phyloP scores from a whole-genome alignment of 2,888 invertebrate species.

The Pasiphila rectangulata region DNA sequence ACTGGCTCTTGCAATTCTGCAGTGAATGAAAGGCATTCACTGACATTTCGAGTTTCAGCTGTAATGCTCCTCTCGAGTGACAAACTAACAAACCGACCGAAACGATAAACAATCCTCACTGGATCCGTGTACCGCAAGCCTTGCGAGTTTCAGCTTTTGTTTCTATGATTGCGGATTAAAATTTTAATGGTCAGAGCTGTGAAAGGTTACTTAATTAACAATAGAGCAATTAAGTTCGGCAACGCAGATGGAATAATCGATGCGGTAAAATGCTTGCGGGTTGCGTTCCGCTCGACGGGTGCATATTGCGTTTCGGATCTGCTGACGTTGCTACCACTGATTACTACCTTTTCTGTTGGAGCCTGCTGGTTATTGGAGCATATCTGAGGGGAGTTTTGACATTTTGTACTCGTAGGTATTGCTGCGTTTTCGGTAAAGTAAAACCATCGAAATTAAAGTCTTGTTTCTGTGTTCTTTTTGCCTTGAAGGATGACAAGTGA shows the following conservation, averaged over 20 bases:
- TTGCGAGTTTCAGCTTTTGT: constrained; percentile 13
- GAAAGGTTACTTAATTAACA: constrained; percentile 79
- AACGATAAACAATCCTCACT: background rate
- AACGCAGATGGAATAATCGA: constrained; percentile 48
- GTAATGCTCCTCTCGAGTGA: background rate
- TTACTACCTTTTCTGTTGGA: constrained; percentile 44
- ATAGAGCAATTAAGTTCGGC: constrained; percentile 77
- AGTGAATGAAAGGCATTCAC: no score
- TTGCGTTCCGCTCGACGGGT: constrained; percentile 55
- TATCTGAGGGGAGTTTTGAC: constrained; percentile 15
- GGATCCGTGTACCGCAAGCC: background rate
- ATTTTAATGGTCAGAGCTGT: constrained; percentile 35
- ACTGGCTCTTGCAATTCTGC: no score
- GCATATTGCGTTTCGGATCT: constrained; percentile 73
- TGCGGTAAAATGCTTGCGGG: constrained; percentile 55
- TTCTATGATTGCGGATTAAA: constrained; percentile 26
- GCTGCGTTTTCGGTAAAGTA: no score
- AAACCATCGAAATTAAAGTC: no score
- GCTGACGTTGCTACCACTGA: constrained; percentile 69
- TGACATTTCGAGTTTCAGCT: no score
- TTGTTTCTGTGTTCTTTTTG: no score
- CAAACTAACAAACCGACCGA: background rate
- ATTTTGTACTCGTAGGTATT: constrained; percentile 1
- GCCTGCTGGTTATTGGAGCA: constrained; percentile 21
- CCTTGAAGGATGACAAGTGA: no score